phyloP scores from a whole-genome alignment of 2,797 vertebrate species.

The Morelia viridis region DNA sequence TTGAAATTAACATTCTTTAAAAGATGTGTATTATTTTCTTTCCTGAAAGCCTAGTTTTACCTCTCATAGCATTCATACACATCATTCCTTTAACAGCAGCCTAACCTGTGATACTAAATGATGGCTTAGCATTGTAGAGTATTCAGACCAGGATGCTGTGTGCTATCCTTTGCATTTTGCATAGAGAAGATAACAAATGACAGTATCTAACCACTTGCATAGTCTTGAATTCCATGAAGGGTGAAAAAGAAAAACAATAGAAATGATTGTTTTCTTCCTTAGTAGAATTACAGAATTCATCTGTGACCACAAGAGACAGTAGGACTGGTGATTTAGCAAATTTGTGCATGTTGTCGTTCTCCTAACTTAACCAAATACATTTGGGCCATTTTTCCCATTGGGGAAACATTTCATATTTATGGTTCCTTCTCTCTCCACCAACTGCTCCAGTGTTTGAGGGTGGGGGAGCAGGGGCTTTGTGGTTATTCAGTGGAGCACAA shows the following conservation, averaged over 20 bases:
- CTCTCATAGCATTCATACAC: neutral
- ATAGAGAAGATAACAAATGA: neutral
- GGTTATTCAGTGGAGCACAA: slow-evolving; percentile 72
- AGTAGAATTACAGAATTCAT: neutral
- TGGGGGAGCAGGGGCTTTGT: slow-evolving; percentile 52
- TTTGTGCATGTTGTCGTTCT: slow-evolving; percentile 32
- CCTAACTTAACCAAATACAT: slow-evolving; percentile 50
- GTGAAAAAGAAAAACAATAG: neutral
- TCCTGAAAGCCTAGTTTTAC: neutral
- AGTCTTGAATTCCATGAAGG: neutral
- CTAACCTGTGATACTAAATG: neutral
- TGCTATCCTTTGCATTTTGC: neutral
- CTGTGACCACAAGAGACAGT: neutral
- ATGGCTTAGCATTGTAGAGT: neutral
- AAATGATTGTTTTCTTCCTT: neutral
- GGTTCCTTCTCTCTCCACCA: slow-evolving; percentile 62
- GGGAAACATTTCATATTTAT: slow-evolving; percentile 60
- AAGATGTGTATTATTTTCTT: neutral
- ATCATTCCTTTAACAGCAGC: neutral
- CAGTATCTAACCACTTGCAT: neutral
- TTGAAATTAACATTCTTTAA: neutral
- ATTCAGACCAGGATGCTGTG: neutral
- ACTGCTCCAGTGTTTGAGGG: slow-evolving; percentile 60
- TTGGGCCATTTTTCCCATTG: slow-evolving; percentile 39
- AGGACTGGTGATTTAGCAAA: slow-evolving; percentile 14